phyloP scores from a whole-genome alignment of 2,888 invertebrate genomes.

The Tubulanus polymorphus region DNA sequence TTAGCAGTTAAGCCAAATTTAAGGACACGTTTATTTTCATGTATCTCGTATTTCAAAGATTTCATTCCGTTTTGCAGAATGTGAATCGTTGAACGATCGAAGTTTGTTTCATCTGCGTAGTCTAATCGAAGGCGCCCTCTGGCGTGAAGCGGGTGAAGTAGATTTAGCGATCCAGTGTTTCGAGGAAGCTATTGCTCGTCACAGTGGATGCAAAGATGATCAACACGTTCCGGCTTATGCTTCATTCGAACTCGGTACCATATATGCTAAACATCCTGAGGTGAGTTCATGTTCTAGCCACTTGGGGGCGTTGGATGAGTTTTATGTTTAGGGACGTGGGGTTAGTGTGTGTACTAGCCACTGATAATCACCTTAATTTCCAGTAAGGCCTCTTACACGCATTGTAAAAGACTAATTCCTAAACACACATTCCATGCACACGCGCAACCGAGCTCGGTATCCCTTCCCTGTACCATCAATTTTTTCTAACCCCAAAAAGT shows the following conservation, averaged over 20 bases:
- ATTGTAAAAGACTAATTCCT: too few relatives aligned
- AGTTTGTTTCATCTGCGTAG: constrained; percentile 41
- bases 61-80: constrained; percentile 11
- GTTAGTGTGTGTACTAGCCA: too few relatives aligned
- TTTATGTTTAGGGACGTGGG: background rate
- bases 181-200: constrained; percentile 56
- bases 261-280: constrained; percentile 54
- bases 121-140: constrained; percentile 47
- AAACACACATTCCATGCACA: too few relatives aligned
- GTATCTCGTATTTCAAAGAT: background rate
- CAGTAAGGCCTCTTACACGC: too few relatives aligned
- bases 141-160: constrained; percentile 35
- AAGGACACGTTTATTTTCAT: too few relatives aligned
- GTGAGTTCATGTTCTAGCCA: constrained; percentile 49
- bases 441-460: too few relatives aligned
- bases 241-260: constrained; percentile 62
- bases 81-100: constrained; percentile 34
- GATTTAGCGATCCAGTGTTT: constrained; percentile 47
- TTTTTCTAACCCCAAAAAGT: too few relatives aligned
- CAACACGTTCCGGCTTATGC: constrained; percentile 65
- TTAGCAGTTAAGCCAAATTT: too few relatives aligned
- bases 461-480: too few relatives aligned
- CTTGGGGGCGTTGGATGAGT: background rate
- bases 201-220: constrained; percentile 53
- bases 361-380: too few relatives aligned